These are phyloP conservation scores for Geopemphigus sp. DNA, from an alignment of 1,140 invertebrate genomes.

Conservation along the genomic window DNA sequence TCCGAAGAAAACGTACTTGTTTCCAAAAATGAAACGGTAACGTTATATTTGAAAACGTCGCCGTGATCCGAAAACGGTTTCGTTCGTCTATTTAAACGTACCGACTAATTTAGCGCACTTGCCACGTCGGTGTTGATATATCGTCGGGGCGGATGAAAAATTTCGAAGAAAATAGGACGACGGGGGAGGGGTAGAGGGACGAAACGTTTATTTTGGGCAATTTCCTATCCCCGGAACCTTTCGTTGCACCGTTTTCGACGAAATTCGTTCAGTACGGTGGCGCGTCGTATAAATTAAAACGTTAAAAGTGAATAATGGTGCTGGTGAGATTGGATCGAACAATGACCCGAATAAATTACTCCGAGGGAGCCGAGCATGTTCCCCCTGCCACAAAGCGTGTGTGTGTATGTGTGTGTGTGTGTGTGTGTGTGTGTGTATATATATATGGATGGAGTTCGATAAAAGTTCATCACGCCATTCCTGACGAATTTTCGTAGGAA, in stretches of 20 bases:
- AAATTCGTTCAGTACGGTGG: not conserved
- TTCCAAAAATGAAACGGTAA: too few relatives aligned
- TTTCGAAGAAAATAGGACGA: not conserved
- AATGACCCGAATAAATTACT: conserved; percentile 27
- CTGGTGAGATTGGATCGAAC: conserved; percentile 3
- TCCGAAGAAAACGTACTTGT: too few relatives aligned
- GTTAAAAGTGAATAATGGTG: conserved; percentile 35
- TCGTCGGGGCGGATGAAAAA: not conserved
- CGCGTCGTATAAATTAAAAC: conserved; percentile 19
- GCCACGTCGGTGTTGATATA: not conserved
- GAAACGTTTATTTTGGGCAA: not conserved
- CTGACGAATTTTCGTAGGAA: too few relatives aligned
- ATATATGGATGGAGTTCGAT: not conserved
- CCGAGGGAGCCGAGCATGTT: not conserved
- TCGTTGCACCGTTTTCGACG: not conserved
- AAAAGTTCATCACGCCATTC: not conserved
- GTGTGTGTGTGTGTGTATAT: too few relatives aligned
- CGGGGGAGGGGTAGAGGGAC: not conserved
- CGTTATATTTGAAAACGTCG: too few relatives aligned
- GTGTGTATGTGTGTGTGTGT: too few relatives aligned
- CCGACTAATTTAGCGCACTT: not conserved
- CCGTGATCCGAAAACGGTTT: too few relatives aligned
- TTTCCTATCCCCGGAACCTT: not conserved
- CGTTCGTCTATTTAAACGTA: not conserved
- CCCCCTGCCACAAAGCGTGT: too few relatives aligned